Percentiles rank a stretch among this genome's conserved stretches.
Evolutionary conservation across 2,888 invertebrate species (phyloP).

Genomic region (Papilio demoleus): DNA sequence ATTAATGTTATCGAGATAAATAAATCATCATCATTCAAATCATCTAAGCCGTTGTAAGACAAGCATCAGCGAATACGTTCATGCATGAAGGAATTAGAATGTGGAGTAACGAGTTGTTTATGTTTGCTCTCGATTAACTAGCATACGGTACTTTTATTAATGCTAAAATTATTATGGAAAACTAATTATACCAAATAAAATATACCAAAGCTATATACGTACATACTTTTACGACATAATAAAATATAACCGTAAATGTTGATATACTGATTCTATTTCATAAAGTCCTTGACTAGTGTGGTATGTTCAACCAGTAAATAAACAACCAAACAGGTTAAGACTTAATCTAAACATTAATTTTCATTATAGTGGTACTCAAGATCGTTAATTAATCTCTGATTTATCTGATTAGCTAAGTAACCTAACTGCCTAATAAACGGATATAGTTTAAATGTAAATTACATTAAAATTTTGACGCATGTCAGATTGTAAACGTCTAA

Average conservation of each 20-base stretch:
- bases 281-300: not conserved
- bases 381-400: too few relatives aligned
- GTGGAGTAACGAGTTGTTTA: constrained; percentile 33
- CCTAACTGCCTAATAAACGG: too few relatives aligned
- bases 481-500: too few relatives aligned
- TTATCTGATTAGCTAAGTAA: too few relatives aligned
- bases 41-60: constrained; percentile 3
- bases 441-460: too few relatives aligned
- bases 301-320: too few relatives aligned
- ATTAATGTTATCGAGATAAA: too few relatives aligned
- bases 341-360: too few relatives aligned
- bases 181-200: not conserved
- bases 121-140: not conserved
- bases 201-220: not conserved
- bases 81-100: constrained; percentile 26
- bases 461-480: too few relatives aligned
- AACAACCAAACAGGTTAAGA: too few relatives aligned
- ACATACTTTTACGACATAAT: not conserved
- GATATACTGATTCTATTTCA: not conserved
- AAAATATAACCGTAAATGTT: not conserved
- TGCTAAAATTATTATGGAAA: not conserved
- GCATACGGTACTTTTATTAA: constrained; percentile 10
- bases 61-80: constrained; percentile 16
- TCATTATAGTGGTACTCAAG: too few relatives aligned
- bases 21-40: not conserved